Evolutionary conservation across 2,113 vertebrate genomes (phyloP).

Genomic region (Catagonus wagneri): DNA sequence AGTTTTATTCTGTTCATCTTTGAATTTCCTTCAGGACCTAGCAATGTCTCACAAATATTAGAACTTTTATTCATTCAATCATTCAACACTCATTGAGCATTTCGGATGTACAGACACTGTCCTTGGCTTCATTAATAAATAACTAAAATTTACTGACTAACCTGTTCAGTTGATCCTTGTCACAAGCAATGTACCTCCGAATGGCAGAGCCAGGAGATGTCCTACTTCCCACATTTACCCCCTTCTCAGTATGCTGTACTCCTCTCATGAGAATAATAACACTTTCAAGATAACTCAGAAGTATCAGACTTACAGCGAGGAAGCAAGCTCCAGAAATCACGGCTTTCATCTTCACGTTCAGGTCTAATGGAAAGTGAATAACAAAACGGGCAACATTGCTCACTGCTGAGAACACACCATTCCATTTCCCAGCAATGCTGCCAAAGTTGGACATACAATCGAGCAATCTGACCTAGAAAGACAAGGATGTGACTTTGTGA

Average conservation of each 20-base stretch:
- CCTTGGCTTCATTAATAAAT: background rate
- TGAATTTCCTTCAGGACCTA: background rate
- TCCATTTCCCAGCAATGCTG: slow-evolving; percentile 69
- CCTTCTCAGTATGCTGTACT: background rate
- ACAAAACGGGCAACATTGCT: slow-evolving; percentile 84
- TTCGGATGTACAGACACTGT: background rate
- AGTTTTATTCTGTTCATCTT: background rate
- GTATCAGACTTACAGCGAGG: slow-evolving; percentile 84
- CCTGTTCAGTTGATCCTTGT: background rate
- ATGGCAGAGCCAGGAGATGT: background rate
- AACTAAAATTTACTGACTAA: background rate
- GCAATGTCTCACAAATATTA: background rate
- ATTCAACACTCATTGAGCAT: background rate
- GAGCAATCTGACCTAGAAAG: slow-evolving; percentile 58
- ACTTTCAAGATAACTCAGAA: background rate
- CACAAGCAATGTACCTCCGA: background rate
- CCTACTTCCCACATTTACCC: background rate
- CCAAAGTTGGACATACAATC: background rate
- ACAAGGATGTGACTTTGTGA: background rate
- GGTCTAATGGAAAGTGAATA: slow-evolving; percentile 84
- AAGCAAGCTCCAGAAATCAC: slow-evolving; percentile 88
- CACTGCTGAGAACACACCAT: slow-evolving; percentile 62
- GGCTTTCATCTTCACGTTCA: slow-evolving; percentile 89
- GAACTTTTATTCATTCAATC: background rate
- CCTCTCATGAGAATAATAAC: background rate